Base-by-base conservation (phyloP, 2,888 invertebrate species). In the Coenonympha glycerion region DNA sequence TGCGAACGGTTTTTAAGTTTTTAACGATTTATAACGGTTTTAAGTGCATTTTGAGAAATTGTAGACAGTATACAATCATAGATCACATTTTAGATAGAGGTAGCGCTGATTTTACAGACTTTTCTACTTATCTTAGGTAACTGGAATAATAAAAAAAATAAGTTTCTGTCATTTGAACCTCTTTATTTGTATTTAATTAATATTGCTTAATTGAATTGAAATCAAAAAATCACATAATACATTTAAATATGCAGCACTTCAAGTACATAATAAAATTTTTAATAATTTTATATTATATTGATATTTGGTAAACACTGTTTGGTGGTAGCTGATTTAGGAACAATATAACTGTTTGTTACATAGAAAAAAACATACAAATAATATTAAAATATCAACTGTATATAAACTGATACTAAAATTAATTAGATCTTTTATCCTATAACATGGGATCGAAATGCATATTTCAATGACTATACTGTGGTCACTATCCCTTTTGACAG, bases 201-300 rank as follows among this genome's bases (percentile, higher is more conserved):
- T 85, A 86, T 84, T 85, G 84, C 84, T 82, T 82, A 83, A 76
- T 83, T 74, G 76, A 84, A 79, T 80, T 70, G 63, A 81, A 86
- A 84, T 81, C 81, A 71, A 74, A 65, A 77, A 79, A 76, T 79
- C 71, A 39, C 15, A 8, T 39, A 60, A 59, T 50, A 59, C 52
- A 52, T 50, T 53, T 54, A 55, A 58, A 59, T 62, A 61, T 53
- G 50, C 49, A 50, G 56, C 67, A 73, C 73, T 74, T 63, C 55
- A 74, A 70, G 18, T 9, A 37, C 21, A 39, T 40, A 36, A 47
- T 50, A 39, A 67, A 54, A 16, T 2, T 13, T 13, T 13, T 30
- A 56, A 60, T 60, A 60, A 60, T 58, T 53, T 45, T n/a, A 16
- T 47, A 53, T 51, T 57, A 51, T 52, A 53, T 31, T 49, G 47